phyloP scores from a whole-genome alignment of 2,888 invertebrate species.

The Branchipolynoe longqiensis region DNA sequence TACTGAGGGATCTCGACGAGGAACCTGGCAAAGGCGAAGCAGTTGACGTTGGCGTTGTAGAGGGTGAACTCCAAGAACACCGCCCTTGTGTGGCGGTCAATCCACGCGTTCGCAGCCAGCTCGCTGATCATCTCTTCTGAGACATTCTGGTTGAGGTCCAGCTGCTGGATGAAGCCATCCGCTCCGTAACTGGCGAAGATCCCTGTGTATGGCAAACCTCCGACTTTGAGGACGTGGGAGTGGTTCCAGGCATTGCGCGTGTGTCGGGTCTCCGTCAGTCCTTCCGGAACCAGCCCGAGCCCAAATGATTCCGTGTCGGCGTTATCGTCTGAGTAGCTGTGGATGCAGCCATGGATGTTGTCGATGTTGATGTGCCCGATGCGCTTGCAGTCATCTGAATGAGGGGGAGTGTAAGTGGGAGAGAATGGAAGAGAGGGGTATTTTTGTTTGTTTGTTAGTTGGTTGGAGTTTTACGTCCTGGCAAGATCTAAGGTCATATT shows the following conservation, averaged over 20 bases:
- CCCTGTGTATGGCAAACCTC: background rate
- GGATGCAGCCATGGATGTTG: slow-evolving; percentile 1
- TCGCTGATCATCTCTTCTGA: slow-evolving; percentile 14
- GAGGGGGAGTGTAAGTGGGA: too few species aligned
- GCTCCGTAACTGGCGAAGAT: background rate
- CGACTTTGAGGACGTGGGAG: background rate
- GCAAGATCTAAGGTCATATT: too few species aligned
- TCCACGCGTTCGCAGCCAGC: background rate
- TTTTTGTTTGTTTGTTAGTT: too few species aligned
- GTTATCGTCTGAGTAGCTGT: background rate
- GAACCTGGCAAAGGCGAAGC: slow-evolving; percentile 1
- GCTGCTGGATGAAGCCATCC: background rate
- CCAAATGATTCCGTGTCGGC: slow-evolving; percentile 1
- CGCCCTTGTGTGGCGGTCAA: slow-evolving; percentile 32
- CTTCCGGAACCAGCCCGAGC: slow-evolving; percentile 25
- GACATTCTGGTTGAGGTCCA: slow-evolving; percentile 32
- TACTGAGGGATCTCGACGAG: slow-evolving; percentile 8
- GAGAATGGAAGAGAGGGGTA: too few species aligned
- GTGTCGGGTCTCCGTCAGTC: slow-evolving; percentile 20
- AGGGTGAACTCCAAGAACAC: slow-evolving; percentile 48
- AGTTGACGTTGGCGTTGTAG: slow-evolving; percentile 16
- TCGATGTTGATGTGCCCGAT: background rate
- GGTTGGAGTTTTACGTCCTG: too few species aligned
- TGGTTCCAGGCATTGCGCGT: slow-evolving; percentile 15
- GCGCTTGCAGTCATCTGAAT: background rate